Evolutionary conservation across 1,140 invertebrate genomes (phyloP).

Genomic region (Drosophila teissieri): DNA sequence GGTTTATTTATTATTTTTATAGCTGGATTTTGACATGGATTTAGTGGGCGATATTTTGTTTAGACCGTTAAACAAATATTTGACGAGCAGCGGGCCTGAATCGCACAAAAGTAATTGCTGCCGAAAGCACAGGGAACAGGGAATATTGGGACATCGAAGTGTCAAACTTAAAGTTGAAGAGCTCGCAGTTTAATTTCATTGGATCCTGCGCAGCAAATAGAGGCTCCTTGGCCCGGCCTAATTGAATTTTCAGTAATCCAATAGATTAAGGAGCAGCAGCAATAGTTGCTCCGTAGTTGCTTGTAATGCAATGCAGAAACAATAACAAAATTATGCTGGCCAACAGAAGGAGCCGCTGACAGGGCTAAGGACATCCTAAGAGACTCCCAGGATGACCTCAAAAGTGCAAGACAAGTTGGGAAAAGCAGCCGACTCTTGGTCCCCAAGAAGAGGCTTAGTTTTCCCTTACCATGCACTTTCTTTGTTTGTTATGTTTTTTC

Average conservation of each 20-base stretch:
- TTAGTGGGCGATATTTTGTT: constrained; percentile 73
- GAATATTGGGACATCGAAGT: constrained; percentile 32
- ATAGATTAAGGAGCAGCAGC: constrained; percentile 71
- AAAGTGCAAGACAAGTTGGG: constrained; percentile 24
- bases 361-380: constrained; percentile 26
- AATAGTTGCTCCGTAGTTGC: constrained; percentile 31
- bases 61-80: constrained; percentile 65
- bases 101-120: constrained; percentile 19
- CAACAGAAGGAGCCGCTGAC: constrained; percentile 41
- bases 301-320: constrained; percentile 71
- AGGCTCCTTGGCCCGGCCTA: constrained; percentile 59
- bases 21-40: constrained; percentile 63
- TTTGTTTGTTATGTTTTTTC: constrained; percentile 26
- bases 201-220: constrained; percentile 16
- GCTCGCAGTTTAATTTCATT: constrained; percentile 71
- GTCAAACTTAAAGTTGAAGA: constrained; percentile 39
- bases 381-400: constrained; percentile 34
- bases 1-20: constrained; percentile 69
- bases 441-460: constrained; percentile 10
- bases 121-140: constrained; percentile 29
- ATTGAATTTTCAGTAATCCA: constrained; percentile 79
- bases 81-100: constrained; percentile 35
- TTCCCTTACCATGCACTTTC: neutral
- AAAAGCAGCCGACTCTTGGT: constrained; percentile 6
- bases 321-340: constrained; percentile 76